Evolutionary conservation across 2,888 invertebrate genomes (phyloP).

Genomic region (Encarsia formosa): DNA sequence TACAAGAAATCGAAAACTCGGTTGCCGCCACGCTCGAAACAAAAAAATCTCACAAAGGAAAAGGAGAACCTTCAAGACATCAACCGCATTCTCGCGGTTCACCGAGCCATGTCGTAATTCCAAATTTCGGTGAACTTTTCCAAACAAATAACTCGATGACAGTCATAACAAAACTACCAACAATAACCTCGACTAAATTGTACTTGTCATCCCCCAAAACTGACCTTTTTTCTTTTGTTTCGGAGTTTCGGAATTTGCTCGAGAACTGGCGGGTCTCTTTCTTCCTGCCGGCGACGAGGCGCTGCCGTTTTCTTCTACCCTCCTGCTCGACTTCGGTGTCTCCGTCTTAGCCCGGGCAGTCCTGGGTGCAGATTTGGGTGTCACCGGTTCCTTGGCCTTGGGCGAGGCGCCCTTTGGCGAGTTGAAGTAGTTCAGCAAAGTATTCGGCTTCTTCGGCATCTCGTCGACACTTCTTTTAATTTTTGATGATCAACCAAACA

Average conservation of each 20-base stretch:
- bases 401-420: conserved; percentile 41
- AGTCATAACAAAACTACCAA: neutral
- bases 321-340: conserved; percentile 27
- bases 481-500: too few relatives aligned
- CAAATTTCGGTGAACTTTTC: too few relatives aligned
- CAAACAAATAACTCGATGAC: too few relatives aligned
- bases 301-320: conserved; percentile 16
- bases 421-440: conserved; percentile 66
- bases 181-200: neutral
- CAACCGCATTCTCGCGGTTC: too few relatives aligned
- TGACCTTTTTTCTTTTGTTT: too few relatives aligned
- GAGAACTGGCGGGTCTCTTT: neutral
- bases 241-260: too few relatives aligned
- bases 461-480: conserved; percentile 44
- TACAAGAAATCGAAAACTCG: too few relatives aligned
- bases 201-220: too few relatives aligned
- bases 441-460: conserved; percentile 55
- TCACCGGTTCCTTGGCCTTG: conserved; percentile 14
- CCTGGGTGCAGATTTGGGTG: conserved; percentile 24
- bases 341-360: conserved; percentile 9
- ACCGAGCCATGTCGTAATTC: too few relatives aligned
- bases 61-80: too few relatives aligned
- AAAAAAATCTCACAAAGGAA: too few relatives aligned
- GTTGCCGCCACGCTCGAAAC: too few relatives aligned
- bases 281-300: neutral